These are phyloP conservation scores for Meteorus sp. DNA, from an alignment of 1,140 invertebrate species.

Conservation along the genomic window DNA sequence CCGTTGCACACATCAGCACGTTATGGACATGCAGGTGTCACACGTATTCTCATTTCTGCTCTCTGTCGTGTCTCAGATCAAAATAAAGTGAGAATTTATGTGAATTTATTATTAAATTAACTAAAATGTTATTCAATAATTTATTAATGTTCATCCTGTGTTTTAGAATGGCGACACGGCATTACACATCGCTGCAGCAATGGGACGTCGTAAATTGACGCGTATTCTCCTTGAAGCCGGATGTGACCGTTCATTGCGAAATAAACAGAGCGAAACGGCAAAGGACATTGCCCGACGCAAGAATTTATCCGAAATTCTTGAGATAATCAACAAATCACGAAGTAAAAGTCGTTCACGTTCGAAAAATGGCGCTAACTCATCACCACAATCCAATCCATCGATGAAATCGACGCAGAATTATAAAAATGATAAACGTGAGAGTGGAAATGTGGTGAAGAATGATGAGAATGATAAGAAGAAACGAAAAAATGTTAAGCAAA, in stretches of 20 bases:
- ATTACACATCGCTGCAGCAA: conserved; percentile 90
- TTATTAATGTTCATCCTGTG: background rate
- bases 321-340: conserved; percentile 70
- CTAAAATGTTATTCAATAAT: background rate
- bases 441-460: conserved; percentile 56
- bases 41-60: conserved; percentile 89
- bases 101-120: conserved; percentile 12
- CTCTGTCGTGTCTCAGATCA: conserved; percentile 83
- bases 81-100: conserved; percentile 72
- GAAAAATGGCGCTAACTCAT: conserved; percentile 45
- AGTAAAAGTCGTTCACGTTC: conserved; percentile 49
- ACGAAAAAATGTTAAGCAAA: too few relatives aligned
- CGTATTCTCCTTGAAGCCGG: conserved; percentile 86
- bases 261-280: conserved; percentile 92
- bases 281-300: conserved; percentile 88
- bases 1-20: conserved; percentile 92
- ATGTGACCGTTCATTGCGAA: conserved; percentile 76
- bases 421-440: conserved; percentile 50
- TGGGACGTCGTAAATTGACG: conserved; percentile 90
- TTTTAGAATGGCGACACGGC: conserved; percentile 89
- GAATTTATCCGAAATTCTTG: conserved; percentile 78
- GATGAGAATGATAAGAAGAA: conserved; percentile 11
- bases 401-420: conserved; percentile 48
- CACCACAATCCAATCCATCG: conserved; percentile 10
- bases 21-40: conserved; percentile 95